Evolutionary conservation across 2,113 vertebrate genomes (phyloP).

Genomic region (Pyxicephalus adspersus): DNA sequence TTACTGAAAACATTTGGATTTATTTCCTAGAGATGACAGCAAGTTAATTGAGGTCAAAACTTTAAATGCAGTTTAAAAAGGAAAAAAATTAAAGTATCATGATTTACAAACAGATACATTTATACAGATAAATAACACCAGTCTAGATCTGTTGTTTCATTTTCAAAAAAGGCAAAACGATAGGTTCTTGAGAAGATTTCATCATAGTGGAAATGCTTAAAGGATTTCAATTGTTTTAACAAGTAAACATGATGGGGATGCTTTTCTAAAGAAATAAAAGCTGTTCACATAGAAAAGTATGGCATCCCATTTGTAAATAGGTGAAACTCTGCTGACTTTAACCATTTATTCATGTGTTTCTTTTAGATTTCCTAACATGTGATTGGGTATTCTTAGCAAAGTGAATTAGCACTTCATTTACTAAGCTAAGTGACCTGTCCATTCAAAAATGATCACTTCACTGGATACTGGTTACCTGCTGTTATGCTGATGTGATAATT

Average conservation of each 20-base stretch:
- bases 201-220: not conserved
- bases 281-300: too few species aligned
- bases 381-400: too few species aligned
- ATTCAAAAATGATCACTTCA: too few species aligned
- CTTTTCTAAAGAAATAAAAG: too few species aligned
- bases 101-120: conserved; percentile 33
- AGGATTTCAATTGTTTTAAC: not conserved
- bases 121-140: conserved; percentile 32
- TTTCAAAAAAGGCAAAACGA: not conserved
- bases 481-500: too few species aligned
- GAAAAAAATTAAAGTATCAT: conserved; percentile 26
- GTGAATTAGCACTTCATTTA: too few species aligned
- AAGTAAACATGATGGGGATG: not conserved
- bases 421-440: too few species aligned
- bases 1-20: conserved; percentile 39
- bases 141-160: conserved; percentile 14
- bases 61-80: conserved; percentile 39
- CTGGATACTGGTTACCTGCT: too few species aligned
- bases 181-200: not conserved
- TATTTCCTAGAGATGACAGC: conserved; percentile 33
- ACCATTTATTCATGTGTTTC: too few species aligned
- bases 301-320: too few species aligned
- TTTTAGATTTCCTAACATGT: too few species aligned
- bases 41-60: conserved; percentile 50
- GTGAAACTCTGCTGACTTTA: too few species aligned